These are phyloP conservation scores for Oncorhynchus kisutch DNA, from an alignment of 2,113 vertebrate genomes.

Conservation along the genomic window DNA sequence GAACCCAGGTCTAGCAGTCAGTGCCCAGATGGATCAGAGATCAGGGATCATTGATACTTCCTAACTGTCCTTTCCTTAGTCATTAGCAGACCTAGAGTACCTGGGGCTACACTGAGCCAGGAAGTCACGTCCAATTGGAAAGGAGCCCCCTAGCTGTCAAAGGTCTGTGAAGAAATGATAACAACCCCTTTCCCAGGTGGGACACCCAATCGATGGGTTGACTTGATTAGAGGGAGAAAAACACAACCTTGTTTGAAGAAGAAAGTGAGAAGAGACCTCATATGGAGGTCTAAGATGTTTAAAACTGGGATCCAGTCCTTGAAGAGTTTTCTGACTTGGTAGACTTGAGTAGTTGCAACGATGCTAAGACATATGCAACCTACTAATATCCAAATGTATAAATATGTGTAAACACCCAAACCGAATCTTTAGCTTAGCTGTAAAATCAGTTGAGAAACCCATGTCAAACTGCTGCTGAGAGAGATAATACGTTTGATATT, in stretches of 20 bases:
- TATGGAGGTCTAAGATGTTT: not conserved
- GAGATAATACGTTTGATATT: too few species aligned
- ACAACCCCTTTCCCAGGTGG: constrained; percentile 44
- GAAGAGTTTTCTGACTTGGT: too few species aligned
- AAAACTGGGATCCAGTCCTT: too few species aligned
- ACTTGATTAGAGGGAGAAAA: constrained; percentile 44
- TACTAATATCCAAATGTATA: too few species aligned
- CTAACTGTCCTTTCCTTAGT: constrained; percentile 45
- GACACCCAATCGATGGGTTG: constrained; percentile 41
- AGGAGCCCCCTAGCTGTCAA: constrained; percentile 19
- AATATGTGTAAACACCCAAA: too few species aligned
- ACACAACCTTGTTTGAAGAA: not conserved
- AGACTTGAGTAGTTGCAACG: too few species aligned
- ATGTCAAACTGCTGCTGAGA: too few species aligned
- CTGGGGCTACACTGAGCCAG: constrained; percentile 34
- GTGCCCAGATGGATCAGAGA: constrained; percentile 21
- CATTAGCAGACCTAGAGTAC: constrained; percentile 56
- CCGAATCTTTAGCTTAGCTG: too few species aligned
- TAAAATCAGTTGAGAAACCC: too few species aligned
- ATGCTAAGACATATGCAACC: too few species aligned
- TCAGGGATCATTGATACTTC: constrained; percentile 46
- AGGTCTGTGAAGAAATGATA: constrained; percentile 53
- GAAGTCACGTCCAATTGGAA: constrained; percentile 40
- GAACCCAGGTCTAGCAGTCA: constrained; percentile 24
- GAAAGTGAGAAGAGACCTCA: not conserved